Base-by-base conservation (phyloP, 2,797 vertebrate species). In the Tauraco hartlaubi region DNA sequence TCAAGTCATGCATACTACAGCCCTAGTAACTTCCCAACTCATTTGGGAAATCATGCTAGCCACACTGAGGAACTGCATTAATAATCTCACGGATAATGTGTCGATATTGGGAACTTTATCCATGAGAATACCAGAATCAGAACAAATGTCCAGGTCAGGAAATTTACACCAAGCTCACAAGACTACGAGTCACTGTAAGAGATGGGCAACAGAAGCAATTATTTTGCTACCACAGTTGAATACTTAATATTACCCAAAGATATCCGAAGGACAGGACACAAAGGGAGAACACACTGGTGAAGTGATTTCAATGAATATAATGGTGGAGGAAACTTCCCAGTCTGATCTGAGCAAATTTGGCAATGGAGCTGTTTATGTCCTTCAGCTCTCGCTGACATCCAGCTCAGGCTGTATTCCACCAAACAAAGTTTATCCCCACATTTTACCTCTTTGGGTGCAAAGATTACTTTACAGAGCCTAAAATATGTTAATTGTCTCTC, bases 11-110 rank as follows among this genome's bases (percentile, higher is more conserved):
- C 74, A 52, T 33, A 23, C 67, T 75, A 51, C 67, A 90, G 22
- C 39, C 77, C 48, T 62, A 61, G 71, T 72, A 93, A 84, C 90
- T 93, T 85, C 90, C 80, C 13, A 2, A 59, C 48, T 89, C 94
- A 92, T 94, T 90, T 89, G 94, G 92, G 93, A 94, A 95, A 96
- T 95, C 90, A 89, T 9, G 5, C 66, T 48, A 76, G 66, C 55
- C 83, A 73, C 0, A 0, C 71, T 52, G 77, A 74, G 80, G 43
- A 96, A 87, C 55, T 74, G 56, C 63, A 71, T 91, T 79, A 92
- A 92, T 92, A 85, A 94, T 71, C 52, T 90, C 80, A 84, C 1
- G 9, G 74, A 94, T 92, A 94, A 88, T 84, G 62, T 0, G 6
- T 41, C 51, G 82, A 62, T 49, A 86, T 12, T 54, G 78, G 90